phyloP scores from a whole-genome alignment of 2,797 vertebrate genomes.

The Poecilia velifera region DNA sequence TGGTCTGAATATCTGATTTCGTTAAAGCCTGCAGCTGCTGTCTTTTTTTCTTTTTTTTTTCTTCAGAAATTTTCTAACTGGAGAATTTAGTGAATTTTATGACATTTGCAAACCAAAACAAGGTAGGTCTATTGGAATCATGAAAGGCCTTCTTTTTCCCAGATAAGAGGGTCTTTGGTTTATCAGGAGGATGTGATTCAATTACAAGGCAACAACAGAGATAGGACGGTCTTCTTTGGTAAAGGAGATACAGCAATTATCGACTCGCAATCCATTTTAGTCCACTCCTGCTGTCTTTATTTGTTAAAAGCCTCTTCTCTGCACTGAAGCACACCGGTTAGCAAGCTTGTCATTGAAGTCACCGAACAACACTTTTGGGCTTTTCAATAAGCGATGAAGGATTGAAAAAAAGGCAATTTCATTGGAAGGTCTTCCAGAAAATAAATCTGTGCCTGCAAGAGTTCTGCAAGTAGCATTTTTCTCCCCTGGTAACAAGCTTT shows the following conservation, averaged over 20 bases:
- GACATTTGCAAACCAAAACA: slow-evolving; percentile 11
- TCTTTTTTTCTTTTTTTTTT: neutral
- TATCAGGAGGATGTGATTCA: slow-evolving; percentile 51
- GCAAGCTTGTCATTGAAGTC: slow-evolving; percentile 25
- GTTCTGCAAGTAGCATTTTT: slow-evolving; percentile 23
- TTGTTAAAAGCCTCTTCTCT: slow-evolving; percentile 11
- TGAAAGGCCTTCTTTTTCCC: slow-evolving; percentile 32
- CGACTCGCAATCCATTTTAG: slow-evolving; percentile 37
- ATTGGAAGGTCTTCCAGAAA: slow-evolving; percentile 21
- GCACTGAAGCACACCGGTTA: slow-evolving; percentile 21
- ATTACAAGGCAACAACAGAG: slow-evolving; percentile 41
- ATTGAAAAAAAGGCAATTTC: slow-evolving; percentile 34
- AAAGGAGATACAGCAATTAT: slow-evolving; percentile 39
- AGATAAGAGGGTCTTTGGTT: slow-evolving; percentile 62
- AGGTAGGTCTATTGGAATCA: slow-evolving; percentile 25
- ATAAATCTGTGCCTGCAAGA: slow-evolving; percentile 31
- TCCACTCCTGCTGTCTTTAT: slow-evolving; percentile 21
- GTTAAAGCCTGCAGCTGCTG: slow-evolving; percentile 25
- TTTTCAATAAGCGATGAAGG: slow-evolving; percentile 29
- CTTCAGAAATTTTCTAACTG: slow-evolving; percentile 5
- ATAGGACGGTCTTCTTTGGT: slow-evolving; percentile 28
- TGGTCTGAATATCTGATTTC: slow-evolving; percentile 48
- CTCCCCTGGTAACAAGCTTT: slow-evolving; percentile 2
- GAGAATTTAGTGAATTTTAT: slow-evolving; percentile 16
- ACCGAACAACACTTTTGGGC: slow-evolving; percentile 24